These are phyloP conservation scores for Catamblyrhynchus diadema DNA, from an alignment of 2,797 vertebrate species.

Conservation along the genomic window DNA sequence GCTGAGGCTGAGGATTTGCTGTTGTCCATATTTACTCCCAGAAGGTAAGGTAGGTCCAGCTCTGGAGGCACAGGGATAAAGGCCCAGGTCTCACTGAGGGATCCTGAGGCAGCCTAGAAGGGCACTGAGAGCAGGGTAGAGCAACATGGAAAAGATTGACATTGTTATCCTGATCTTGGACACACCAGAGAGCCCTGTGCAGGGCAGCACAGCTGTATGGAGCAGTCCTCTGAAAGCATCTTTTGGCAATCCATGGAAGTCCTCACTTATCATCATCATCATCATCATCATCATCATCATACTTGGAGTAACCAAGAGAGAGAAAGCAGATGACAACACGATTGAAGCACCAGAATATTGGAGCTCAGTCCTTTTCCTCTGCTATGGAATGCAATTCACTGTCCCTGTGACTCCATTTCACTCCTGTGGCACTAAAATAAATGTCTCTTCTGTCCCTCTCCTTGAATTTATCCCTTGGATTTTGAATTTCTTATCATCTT, in stretches of 20 bases:
- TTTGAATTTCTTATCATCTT: not conserved
- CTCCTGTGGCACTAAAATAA: not conserved
- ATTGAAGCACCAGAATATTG: not conserved
- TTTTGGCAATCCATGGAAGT: not conserved
- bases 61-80: not conserved
- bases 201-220: not conserved
- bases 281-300: not conserved
- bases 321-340: not conserved
- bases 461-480: not conserved
- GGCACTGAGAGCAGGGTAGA: not conserved
- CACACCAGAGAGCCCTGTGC: not conserved
- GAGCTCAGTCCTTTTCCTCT: not conserved
- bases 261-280: not conserved
- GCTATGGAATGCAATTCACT: not conserved
- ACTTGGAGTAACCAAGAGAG: not conserved
- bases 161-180: not conserved
- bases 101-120: not conserved
- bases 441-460: not conserved
- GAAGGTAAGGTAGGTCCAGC: not conserved
- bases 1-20: not conserved
- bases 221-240: not conserved
- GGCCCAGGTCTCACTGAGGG: not conserved
- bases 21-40: not conserved
- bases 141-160: not conserved
- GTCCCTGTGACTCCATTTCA: not conserved